A percentile compares a stretch with the other conserved stretches of the same genome.
Evolutionary conservation across 2,797 vertebrate genomes (phyloP).

Genomic region (Orestias chungarensis): DNA sequence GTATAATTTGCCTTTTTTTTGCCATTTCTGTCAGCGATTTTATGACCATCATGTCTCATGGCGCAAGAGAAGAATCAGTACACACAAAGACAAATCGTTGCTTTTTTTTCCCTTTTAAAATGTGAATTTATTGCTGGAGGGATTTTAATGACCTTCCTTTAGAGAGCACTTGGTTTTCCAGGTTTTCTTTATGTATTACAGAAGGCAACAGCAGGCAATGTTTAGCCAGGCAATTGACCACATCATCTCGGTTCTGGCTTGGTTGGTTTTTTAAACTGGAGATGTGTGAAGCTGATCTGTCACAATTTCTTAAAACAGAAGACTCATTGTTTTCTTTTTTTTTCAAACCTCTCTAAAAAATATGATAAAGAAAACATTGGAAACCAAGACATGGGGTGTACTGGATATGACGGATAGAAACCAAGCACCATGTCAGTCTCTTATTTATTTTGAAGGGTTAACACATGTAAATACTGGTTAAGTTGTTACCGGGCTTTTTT

Average conservation of each 20-base stretch:
- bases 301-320: slow-evolving; percentile 62
- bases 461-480: neutral
- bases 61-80: slow-evolving; percentile 45
- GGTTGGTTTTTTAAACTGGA: slow-evolving; percentile 59
- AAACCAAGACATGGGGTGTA: slow-evolving; percentile 6
- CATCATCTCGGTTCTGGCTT: slow-evolving; percentile 55
- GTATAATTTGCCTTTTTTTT: slow-evolving; percentile 36
- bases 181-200: slow-evolving; percentile 72
- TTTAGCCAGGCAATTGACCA: slow-evolving; percentile 70
- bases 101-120: neutral
- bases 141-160: slow-evolving; percentile 73
- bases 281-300: slow-evolving; percentile 68
- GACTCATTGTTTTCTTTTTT: slow-evolving; percentile 35
- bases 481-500: neutral
- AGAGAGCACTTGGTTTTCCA: slow-evolving; percentile 60
- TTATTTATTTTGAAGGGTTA: neutral
- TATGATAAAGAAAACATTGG: slow-evolving; percentile 2
- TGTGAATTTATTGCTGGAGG: slow-evolving; percentile 72
- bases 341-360: slow-evolving; percentile 36
- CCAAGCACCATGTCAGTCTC: slow-evolving; percentile 45
- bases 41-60: slow-evolving; percentile 42
- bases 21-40: slow-evolving; percentile 58
- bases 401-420: slow-evolving; percentile 42
- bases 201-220: slow-evolving; percentile 69
- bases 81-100: slow-evolving; percentile 18